Conservation (phyloP, 2,888 invertebrate species). For the Venusia cambrica region DNA sequence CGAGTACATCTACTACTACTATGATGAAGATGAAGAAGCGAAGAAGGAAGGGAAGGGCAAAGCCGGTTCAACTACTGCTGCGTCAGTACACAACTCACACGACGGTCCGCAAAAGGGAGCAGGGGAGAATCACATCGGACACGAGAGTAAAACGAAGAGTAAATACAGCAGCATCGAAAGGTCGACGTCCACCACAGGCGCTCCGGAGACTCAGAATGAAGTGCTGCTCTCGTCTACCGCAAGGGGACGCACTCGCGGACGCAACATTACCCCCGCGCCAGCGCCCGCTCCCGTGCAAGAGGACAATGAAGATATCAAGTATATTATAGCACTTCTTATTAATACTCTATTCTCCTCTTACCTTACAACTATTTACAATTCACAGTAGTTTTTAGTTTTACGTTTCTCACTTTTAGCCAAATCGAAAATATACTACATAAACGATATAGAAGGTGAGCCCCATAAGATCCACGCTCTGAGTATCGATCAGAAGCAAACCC, state of each 20-base stretch:
- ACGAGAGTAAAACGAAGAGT: conserved; percentile 71
- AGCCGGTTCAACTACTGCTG: conserved; percentile 40
- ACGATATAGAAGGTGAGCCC: no score
- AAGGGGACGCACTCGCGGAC: conserved; percentile 73
- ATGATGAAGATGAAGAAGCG: conserved; percentile 88
- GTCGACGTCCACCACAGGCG: conserved; percentile 55
- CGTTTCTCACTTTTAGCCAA: no score
- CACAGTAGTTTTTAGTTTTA: no score
- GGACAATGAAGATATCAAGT: conserved; percentile 67
- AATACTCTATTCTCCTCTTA: conserved; percentile 5
- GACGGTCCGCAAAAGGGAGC: conserved; percentile 81
- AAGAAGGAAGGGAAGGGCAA: conserved; percentile 54
- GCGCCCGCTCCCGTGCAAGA: conserved; percentile 75
- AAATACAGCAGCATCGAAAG: conserved; percentile 81
- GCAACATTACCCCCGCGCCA: conserved; percentile 66
- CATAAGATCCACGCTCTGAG: no score
- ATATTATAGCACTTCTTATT: conserved; percentile 20
- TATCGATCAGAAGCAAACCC: no score
- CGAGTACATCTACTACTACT: conserved; percentile 95
- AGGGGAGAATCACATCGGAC: conserved; percentile 62
- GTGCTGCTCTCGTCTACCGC: conserved; percentile 74
- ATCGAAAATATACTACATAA: no score
- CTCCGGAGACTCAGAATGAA: conserved; percentile 85
- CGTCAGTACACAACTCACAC: conserved; percentile 75
- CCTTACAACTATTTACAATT: no score